Conservation (phyloP, 1,140 invertebrate genomes). For the Bombus superbus region DNA sequence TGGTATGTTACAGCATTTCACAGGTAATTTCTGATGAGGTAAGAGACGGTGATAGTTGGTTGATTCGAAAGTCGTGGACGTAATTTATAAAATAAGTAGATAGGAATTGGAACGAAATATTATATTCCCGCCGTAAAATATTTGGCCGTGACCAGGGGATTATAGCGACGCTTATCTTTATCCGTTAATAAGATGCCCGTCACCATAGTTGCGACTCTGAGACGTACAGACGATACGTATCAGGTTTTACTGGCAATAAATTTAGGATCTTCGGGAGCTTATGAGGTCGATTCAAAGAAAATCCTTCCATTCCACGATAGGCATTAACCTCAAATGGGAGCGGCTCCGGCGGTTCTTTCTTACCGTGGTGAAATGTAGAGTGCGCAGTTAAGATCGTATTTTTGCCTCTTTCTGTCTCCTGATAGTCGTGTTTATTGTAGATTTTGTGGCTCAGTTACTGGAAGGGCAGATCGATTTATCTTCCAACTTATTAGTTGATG, state of each 20-base stretch:
- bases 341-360: neutral
- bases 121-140: too few species aligned
- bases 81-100: too few species aligned
- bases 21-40: too few species aligned
- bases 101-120: too few species aligned
- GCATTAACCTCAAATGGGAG: constrained; percentile 12
- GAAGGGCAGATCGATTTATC: too few species aligned
- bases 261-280: constrained; percentile 34
- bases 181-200: constrained; percentile 36
- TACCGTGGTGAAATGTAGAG: neutral
- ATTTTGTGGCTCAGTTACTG: neutral
- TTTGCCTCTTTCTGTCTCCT: neutral
- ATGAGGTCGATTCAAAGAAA: constrained; percentile 25
- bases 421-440: constrained; percentile 6
- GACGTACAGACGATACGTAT: constrained; percentile 14
- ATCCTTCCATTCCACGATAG: constrained; percentile 28
- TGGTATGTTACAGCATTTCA: too few species aligned
- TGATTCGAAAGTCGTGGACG: too few species aligned
- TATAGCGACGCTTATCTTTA: neutral
- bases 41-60: too few species aligned
- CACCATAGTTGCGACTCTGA: neutral
- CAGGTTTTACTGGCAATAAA: constrained; percentile 31
- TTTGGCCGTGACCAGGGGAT: too few species aligned
- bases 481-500: neutral
- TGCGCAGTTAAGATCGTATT: neutral